These are phyloP conservation scores for Temnothorax rugatulus DNA, from an alignment of 2,888 invertebrate genomes.

Conservation along the genomic window DNA sequence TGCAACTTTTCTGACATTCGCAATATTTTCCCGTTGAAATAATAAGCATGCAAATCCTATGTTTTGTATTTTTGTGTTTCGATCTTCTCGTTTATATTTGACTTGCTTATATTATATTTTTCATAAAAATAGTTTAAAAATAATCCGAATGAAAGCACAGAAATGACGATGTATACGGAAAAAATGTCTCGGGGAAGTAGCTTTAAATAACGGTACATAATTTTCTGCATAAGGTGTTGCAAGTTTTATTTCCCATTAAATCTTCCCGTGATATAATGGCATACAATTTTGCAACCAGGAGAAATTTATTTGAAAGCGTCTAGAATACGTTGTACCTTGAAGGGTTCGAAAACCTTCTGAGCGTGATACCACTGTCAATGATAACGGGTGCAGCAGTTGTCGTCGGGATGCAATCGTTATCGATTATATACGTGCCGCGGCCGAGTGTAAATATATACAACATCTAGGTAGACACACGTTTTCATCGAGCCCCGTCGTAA, in stretches of 20 bases:
- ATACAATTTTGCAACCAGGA: background rate
- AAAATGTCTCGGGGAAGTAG: conserved; percentile 17
- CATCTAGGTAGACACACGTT: conserved; percentile 43
- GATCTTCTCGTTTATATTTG: background rate
- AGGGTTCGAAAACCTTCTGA: conserved; percentile 23
- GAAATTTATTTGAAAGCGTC: conserved; percentile 4
- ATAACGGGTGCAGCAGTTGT: conserved; percentile 30
- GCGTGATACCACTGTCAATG: conserved; percentile 35
- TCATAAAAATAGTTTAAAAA: background rate
- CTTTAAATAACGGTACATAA: background rate
- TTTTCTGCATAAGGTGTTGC: background rate
- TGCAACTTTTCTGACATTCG: background rate
- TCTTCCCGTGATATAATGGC: background rate
- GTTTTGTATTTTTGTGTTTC: background rate
- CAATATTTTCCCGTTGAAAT: conserved; percentile 5
- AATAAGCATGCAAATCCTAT: background rate
- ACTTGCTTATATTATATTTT: background rate
- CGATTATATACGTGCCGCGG: conserved; percentile 42
- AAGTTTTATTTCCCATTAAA: background rate
- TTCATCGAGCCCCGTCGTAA: conserved; percentile 49
- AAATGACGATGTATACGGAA: conserved; percentile 29
- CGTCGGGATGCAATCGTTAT: conserved; percentile 35
- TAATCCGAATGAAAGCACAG: background rate
- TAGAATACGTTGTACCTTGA: conserved; percentile 10
- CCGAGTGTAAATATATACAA: conserved; percentile 49